phyloP scores from a whole-genome alignment of 2,113 vertebrate genomes.

The Plecturocebus donacophilus region DNA sequence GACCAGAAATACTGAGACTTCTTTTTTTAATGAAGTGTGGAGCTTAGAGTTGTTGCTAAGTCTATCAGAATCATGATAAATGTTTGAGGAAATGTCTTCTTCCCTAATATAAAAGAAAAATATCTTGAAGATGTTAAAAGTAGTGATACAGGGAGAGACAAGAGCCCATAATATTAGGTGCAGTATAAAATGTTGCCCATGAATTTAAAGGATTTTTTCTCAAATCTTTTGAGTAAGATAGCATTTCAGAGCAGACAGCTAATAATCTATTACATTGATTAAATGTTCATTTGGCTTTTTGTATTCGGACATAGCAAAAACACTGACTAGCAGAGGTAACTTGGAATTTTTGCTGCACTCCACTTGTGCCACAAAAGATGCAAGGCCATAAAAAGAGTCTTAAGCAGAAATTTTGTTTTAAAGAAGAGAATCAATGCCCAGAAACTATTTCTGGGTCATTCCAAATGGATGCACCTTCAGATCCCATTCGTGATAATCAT shows the following conservation, averaged over 20 bases:
- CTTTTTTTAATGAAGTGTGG: not conserved
- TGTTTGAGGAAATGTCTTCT: not conserved
- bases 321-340: not conserved
- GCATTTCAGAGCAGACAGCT: not conserved
- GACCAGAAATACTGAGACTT: not conserved
- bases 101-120: not conserved
- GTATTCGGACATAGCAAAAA: not conserved
- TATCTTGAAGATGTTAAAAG: not conserved
- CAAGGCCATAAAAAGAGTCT: not conserved
- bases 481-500: accelerated
- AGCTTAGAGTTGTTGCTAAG: not conserved
- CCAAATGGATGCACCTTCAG: not conserved
- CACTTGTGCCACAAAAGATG: not conserved
- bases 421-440: not conserved
- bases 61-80: not conserved
- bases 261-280: not conserved
- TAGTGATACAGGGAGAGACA: not conserved
- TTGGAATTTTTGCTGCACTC: not conserved
- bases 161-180: not conserved
- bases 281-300: not conserved
- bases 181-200: not conserved
- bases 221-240: not conserved
- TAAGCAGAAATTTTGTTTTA: not conserved
- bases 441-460: not conserved
- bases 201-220: not conserved